These are phyloP conservation scores for Chironomus tepperi DNA, from an alignment of 1,140 invertebrate species.

Conservation along the genomic window DNA sequence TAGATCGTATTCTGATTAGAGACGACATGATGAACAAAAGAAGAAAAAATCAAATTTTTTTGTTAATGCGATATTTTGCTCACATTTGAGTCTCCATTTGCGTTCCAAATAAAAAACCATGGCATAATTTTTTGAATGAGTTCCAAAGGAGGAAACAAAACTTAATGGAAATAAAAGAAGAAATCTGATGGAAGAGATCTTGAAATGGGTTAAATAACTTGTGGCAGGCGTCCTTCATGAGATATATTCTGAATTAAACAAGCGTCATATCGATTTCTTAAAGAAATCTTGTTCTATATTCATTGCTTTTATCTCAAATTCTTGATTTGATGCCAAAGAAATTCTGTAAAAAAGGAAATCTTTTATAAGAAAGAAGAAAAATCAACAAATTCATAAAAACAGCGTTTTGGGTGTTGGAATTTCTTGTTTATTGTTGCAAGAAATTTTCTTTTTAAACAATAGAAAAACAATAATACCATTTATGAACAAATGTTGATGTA, in stretches of 20 bases:
- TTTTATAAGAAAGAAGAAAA: too few relatives aligned
- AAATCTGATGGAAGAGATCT: background rate
- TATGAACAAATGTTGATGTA: too few relatives aligned
- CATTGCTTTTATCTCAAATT: background rate
- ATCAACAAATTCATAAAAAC: too few relatives aligned
- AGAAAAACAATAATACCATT: too few relatives aligned
- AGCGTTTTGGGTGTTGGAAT: too few relatives aligned
- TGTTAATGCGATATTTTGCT: too few relatives aligned
- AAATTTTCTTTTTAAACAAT: too few relatives aligned
- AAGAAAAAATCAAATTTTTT: background rate
- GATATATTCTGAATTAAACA: background rate
- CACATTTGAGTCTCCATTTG: too few relatives aligned
- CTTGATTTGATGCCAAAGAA: too few relatives aligned
- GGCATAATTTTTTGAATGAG: background rate
- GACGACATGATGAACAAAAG: background rate
- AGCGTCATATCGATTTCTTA: background rate
- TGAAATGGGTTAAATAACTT: slow-evolving; percentile 14
- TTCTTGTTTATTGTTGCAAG: too few relatives aligned
- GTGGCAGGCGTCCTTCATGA: slow-evolving; percentile 7
- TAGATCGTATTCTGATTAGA: background rate
- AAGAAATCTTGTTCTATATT: background rate
- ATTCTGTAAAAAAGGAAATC: too few relatives aligned
- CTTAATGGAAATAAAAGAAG: background rate
- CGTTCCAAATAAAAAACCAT: background rate
- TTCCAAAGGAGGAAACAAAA: background rate